phyloP scores from a whole-genome alignment of 2,797 vertebrate genomes.

The Cuculus canorus region DNA sequence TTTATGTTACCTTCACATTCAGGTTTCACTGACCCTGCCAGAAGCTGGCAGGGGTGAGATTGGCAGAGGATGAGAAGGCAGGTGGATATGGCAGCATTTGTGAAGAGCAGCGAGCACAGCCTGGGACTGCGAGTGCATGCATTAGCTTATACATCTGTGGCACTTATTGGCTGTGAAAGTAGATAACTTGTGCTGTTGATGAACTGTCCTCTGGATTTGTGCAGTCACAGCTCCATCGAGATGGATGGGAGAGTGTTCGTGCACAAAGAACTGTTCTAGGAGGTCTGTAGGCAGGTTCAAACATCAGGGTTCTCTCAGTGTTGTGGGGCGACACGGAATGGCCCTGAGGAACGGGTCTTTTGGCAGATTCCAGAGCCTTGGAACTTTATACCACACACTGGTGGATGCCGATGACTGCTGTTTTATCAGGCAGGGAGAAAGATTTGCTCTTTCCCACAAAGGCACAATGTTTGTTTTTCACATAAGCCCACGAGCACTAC shows the following conservation, averaged over 20 bases:
- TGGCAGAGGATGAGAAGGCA: neutral
- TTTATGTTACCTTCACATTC: neutral
- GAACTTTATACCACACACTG: neutral
- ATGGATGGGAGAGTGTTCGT: rapidly evolving
- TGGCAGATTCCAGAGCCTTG: neutral
- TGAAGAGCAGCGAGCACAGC: neutral
- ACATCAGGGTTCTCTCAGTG: neutral
- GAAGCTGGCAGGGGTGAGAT: neutral
- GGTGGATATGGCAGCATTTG: neutral
- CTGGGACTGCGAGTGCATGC: neutral
- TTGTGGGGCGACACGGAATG: neutral
- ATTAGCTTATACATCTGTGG: neutral
- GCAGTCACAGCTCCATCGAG: neutral
- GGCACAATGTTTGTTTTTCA: constrained; percentile 30
- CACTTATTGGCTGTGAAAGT: neutral
- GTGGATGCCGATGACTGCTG: neutral
- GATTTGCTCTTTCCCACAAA: neutral
- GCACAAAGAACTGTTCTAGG: neutral
- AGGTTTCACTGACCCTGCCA: neutral
- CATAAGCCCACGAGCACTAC: neutral
- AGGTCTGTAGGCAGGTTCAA: neutral
- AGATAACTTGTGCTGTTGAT: neutral
- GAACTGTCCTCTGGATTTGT: neutral
- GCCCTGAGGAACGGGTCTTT: neutral
- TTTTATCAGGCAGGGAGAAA: neutral